These are phyloP conservation scores for Microcebus murinus DNA, from an alignment of 2,113 vertebrate species.

Conservation along the genomic window DNA sequence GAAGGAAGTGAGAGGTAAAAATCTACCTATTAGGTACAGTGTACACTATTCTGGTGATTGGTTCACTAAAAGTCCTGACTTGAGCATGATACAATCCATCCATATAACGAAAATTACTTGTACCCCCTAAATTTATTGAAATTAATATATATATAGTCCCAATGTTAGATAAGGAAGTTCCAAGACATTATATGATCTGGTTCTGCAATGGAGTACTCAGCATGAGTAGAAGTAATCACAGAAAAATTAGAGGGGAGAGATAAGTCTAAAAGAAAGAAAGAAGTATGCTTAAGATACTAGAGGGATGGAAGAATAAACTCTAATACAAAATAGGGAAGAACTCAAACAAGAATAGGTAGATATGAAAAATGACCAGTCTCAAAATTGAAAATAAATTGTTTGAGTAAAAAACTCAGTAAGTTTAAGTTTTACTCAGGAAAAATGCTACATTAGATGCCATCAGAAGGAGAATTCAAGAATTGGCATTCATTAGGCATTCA, in stretches of 20 bases:
- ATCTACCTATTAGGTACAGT: too few species aligned
- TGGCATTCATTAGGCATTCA: not conserved
- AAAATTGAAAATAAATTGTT: not conserved
- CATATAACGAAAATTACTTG: too few species aligned
- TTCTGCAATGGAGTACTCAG: not conserved
- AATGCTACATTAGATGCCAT: not conserved
- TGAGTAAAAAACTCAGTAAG: not conserved
- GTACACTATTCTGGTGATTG: too few species aligned
- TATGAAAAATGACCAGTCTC: not conserved
- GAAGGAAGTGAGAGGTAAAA: too few species aligned
- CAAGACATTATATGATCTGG: not conserved
- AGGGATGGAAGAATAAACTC: conserved; percentile 11
- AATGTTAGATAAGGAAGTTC: not conserved
- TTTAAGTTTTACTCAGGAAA: not conserved
- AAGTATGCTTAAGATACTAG: not conserved
- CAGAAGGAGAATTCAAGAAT: not conserved
- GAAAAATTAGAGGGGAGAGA: not conserved
- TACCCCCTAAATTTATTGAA: too few species aligned
- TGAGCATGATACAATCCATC: too few species aligned
- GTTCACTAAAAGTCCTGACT: too few species aligned
- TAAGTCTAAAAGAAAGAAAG: not conserved
- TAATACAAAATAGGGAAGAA: not conserved
- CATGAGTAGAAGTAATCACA: not conserved
- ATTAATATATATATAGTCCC: not conserved
- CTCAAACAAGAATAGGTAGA: not conserved